Evolutionary conservation across 2,113 vertebrate species (phyloP).

Genomic region (Orycteropus afer): DNA sequence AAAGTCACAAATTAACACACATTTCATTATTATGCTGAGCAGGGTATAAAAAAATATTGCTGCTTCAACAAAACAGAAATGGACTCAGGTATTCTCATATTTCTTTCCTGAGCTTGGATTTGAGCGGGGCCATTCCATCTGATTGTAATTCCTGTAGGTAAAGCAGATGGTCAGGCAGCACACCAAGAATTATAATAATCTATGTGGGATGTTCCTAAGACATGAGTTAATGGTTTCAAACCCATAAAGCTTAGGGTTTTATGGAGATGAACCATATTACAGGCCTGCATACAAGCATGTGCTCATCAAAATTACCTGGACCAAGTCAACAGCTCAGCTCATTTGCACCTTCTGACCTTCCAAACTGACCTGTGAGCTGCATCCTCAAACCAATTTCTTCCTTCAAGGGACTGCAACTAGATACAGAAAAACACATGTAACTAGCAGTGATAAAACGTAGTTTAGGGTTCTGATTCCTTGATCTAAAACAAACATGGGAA

Average conservation of each 20-base stretch:
- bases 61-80: conserved; percentile 64
- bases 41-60: conserved; percentile 46
- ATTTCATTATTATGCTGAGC: conserved; percentile 9
- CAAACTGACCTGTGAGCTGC: conserved; percentile 41
- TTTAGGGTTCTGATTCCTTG: neutral
- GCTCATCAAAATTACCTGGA: conserved; percentile 71
- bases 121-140: conserved; percentile 23
- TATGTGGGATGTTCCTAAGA: conserved; percentile 62
- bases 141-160: conserved; percentile 75
- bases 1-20: conserved; percentile 18
- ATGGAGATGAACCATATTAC: conserved; percentile 73
- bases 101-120: conserved; percentile 55
- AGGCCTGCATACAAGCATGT: conserved; percentile 24
- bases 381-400: neutral
- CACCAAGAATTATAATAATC: conserved; percentile 80
- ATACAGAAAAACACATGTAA: neutral
- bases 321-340: conserved; percentile 56
- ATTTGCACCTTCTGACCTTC: conserved; percentile 45
- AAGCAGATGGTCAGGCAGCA: conserved; percentile 81
- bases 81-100: conserved; percentile 42
- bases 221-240: conserved; percentile 78
- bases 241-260: conserved; percentile 75
- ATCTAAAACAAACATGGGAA: neutral
- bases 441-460: neutral
- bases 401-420: neutral